A percentile compares a stretch with the other conserved stretches of the same genome.
Conservation (phyloP, 2,113 vertebrate species). For the Hylia prasina region DNA sequence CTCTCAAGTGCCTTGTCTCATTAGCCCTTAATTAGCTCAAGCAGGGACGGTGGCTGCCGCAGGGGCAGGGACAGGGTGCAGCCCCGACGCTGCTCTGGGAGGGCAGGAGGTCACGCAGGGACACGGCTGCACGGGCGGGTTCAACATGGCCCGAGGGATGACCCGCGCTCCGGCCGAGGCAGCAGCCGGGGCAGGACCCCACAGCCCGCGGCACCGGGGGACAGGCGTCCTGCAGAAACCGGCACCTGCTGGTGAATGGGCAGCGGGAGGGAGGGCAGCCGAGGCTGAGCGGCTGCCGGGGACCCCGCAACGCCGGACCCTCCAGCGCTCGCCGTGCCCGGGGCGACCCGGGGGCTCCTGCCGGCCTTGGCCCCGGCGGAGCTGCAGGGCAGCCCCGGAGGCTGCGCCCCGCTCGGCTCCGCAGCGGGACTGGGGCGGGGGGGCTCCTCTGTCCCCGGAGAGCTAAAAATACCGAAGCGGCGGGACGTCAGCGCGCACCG, state of each 20-base stretch:
- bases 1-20: conserved; percentile 1
- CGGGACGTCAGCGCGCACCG: not conserved
- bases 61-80: not conserved
- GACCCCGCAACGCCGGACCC: not conserved
- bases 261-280: not conserved
- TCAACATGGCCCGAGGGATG: not conserved
- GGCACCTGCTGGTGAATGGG: accelerated
- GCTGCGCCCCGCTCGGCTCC: not conserved
- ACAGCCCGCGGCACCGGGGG: not conserved
- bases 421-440: not conserved
- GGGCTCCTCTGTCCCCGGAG: not conserved
- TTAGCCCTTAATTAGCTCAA: conserved; percentile 48
- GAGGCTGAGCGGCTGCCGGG: not conserved
- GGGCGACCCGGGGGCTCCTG: not conserved
- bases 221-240: accelerated
- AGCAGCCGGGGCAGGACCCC: not conserved
- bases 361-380: accelerated
- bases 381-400: not conserved
- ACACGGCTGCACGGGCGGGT: not conserved
- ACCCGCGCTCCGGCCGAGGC: not conserved
- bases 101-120: not conserved
- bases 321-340: accelerated
- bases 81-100: not conserved
- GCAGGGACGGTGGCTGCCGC: not conserved
- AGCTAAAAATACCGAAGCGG: conserved; percentile 26